These are phyloP conservation scores for Phortica okadai DNA, from an alignment of 2,888 invertebrate genomes.

Conservation along the genomic window DNA sequence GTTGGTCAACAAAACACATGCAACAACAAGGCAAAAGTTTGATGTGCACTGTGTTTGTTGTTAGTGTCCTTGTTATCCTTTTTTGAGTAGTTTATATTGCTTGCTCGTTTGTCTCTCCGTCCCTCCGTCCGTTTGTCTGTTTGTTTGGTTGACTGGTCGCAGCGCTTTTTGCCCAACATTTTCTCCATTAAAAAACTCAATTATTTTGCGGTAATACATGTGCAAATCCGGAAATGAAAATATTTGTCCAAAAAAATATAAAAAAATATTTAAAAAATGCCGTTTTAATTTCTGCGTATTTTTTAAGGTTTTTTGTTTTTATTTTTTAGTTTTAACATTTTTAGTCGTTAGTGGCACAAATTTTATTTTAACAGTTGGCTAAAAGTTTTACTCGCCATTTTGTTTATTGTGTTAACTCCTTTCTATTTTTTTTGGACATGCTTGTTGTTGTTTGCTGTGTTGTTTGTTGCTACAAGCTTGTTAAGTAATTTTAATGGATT, in stretches of 20 bases:
- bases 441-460: conserved; percentile 4
- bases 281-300: background rate
- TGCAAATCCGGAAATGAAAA: conserved; percentile 28
- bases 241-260: background rate
- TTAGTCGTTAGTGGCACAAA: background rate
- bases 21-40: background rate
- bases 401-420: background rate
- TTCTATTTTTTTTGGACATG: background rate
- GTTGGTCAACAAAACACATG: background rate
- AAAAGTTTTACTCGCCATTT: conserved; percentile 2
- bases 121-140: background rate
- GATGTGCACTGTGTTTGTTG: background rate
- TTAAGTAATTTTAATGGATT: conserved; percentile 19
- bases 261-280: background rate
- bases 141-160: conserved; percentile 25
- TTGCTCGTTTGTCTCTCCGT: background rate
- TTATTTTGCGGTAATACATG: conserved; percentile 25
- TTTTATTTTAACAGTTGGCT: conserved; percentile 15
- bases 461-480: conserved; percentile 25
- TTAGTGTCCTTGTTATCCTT: background rate
- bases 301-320: background rate
- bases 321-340: background rate
- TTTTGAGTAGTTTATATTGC: conserved; percentile 5
- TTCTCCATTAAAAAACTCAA: conserved; percentile 21
- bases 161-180: background rate